Percentiles rank a stretch among this genome's conserved stretches.
These are phyloP conservation scores for Halocynthia roretzi DNA, from an alignment of 23 tunicate genomes.

Conservation along the genomic window DNA sequence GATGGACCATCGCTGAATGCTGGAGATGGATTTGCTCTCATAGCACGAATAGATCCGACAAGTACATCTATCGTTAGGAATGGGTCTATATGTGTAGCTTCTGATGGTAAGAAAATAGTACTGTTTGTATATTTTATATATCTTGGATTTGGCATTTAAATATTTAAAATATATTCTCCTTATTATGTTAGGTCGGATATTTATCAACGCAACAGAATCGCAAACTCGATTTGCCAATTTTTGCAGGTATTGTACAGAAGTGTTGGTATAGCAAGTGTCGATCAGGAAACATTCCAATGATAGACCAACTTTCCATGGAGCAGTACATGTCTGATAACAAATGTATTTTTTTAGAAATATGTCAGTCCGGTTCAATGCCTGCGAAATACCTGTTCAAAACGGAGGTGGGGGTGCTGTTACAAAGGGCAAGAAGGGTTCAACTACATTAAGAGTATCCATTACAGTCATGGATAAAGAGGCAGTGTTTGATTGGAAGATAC, in stretches of 20 bases:
- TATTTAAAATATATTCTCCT: no score
- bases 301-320: neutral
- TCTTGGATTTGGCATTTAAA: no score
- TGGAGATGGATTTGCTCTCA: constrained; percentile 27
- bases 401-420: neutral
- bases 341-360: constrained; percentile 17
- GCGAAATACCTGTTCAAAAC: constrained; percentile 6
- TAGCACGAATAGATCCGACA: constrained; percentile 5
- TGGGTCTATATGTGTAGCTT: constrained; percentile 11
- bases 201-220: constrained; percentile 60
- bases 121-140: no score
- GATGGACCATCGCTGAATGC: constrained; percentile 49
- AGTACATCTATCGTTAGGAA: constrained; percentile 8
- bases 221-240: constrained; percentile 63
- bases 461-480: constrained; percentile 72
- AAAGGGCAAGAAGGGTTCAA: constrained; percentile 9
- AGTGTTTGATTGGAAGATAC: constrained; percentile 64
- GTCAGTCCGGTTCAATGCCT: constrained; percentile 36
- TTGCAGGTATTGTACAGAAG: neutral
- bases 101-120: constrained; percentile 6
- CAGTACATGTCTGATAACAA: neutral
- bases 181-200: constrained; percentile 42
- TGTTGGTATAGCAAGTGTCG: neutral
- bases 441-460: constrained; percentile 37
- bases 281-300: neutral